Evolutionary conservation across 2,113 vertebrate genomes (phyloP).

Genomic region (Dicaeum eximium): DNA sequence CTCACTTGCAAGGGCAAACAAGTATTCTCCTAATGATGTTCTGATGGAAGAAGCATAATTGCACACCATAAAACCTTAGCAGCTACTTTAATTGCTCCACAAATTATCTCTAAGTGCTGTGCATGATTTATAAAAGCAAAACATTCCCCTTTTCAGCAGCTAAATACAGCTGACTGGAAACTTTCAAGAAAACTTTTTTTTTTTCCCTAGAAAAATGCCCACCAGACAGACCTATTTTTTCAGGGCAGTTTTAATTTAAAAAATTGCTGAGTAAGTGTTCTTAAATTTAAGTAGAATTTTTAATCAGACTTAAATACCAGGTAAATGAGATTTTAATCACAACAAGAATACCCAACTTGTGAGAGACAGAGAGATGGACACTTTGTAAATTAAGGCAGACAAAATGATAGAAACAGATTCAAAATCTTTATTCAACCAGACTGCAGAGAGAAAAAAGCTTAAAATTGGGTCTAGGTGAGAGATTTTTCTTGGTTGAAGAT

Average conservation of each 20-base stretch:
- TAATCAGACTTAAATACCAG: background rate
- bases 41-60: conserved; percentile 49
- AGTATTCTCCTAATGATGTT: conserved; percentile 38
- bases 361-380: background rate
- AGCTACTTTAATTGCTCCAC: conserved; percentile 49
- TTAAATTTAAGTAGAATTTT: background rate
- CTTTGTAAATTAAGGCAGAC: background rate
- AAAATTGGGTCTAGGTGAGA: background rate
- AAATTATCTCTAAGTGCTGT: conserved; percentile 25
- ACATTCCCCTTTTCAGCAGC: background rate
- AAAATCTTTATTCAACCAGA: background rate
- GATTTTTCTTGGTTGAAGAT: background rate
- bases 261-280: background rate
- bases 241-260: background rate
- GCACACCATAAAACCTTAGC: conserved; percentile 24
- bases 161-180: background rate
- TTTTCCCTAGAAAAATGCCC: background rate
- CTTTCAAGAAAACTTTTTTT: background rate
- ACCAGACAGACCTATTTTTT: background rate
- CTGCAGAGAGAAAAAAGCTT: background rate
- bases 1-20: conserved; percentile 35
- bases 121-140: background rate
- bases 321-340: background rate
- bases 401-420: background rate
- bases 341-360: background rate